phyloP scores from a whole-genome alignment of 1,140 invertebrate genomes.

The Littorina saxatilis region DNA sequence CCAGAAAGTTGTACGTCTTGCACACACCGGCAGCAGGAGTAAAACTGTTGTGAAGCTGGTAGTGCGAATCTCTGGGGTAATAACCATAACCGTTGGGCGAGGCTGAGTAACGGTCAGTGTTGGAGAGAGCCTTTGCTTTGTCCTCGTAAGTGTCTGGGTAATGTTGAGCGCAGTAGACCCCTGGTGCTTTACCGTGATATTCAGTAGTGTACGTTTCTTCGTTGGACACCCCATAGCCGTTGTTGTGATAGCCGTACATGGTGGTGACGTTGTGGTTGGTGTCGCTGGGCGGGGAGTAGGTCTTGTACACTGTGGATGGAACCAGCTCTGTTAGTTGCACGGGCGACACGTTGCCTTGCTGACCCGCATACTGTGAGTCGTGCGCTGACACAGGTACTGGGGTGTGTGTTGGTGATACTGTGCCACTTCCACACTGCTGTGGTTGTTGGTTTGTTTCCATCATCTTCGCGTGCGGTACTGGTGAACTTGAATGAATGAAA shows the following conservation, averaged over 20 bases:
- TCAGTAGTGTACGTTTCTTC: background rate
- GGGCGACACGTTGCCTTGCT: background rate
- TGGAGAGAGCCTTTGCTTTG: no score
- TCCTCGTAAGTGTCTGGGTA: background rate
- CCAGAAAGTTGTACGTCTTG: background rate
- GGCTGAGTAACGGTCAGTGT: no score
- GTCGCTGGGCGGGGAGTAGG: background rate
- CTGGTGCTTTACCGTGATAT: background rate
- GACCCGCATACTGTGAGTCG: background rate
- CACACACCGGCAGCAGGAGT: background rate
- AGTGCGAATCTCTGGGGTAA: background rate
- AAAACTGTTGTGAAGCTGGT: background rate
- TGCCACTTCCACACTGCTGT: no score
- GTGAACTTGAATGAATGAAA: no score
- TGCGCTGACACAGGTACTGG: background rate
- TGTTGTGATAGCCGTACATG: no score
- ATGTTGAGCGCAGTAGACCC: background rate
- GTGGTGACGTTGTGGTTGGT: conserved; percentile 8
- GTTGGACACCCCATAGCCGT: background rate
- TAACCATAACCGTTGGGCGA: background rate
- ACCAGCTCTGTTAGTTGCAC: conserved; percentile 17
- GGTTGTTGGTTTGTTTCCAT: no score
- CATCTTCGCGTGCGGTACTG: no score
- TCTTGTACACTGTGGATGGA: background rate
- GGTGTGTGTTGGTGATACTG: background rate